Base-by-base conservation (phyloP, 2,888 invertebrate genomes). In the Rhagonycha lutea region DNA sequence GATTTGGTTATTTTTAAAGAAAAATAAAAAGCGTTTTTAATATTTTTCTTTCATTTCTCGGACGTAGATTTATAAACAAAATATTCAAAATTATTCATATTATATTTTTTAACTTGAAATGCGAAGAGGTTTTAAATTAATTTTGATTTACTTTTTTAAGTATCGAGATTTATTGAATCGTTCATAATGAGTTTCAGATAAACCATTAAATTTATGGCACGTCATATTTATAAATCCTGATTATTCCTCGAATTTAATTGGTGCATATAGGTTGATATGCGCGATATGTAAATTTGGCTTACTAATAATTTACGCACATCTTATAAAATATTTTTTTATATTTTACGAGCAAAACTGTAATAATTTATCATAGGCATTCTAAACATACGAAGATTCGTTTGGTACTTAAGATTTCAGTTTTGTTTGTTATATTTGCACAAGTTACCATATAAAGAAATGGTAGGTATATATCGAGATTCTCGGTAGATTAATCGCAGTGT, bases 401-500 rank as follows among this genome's bases (percentile, higher is more conserved):
- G n/a, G 47, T n/a, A n/a, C 47, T 47, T 47, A 47, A 47, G n/a
- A 47, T 47, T 47, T 47, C n/a, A 47, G 47, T 47, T 47, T 47
- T 47, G 47, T 47, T 47, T 47, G 47, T 47, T 47, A 47, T 32
- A 32, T 47, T 47, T 47, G 7, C 47, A 47, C 47, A 47, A 47
- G 47, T 47, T 47, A 47, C 47, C 47, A 65, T 65, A 71, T 71
- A 65, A 65, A 71, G 71, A 28, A 47, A 32, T 62, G 12, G 14
- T 24, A 14, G 47, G 65, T 65, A 32, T 65, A 32, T 23, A 71
- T 65, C 32, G 71, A 71, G 65, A 32, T n/a, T 63, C 65, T 65
- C 63, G 11, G 24, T 14, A 47, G 32, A 32, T 14, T 71, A 71
- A 71, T 71, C 65, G 71, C 32, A 65, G 24, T 63, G 71, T 71